Base-by-base conservation (phyloP, 2,888 invertebrate species). In the Notocelia uddmanniana region DNA sequence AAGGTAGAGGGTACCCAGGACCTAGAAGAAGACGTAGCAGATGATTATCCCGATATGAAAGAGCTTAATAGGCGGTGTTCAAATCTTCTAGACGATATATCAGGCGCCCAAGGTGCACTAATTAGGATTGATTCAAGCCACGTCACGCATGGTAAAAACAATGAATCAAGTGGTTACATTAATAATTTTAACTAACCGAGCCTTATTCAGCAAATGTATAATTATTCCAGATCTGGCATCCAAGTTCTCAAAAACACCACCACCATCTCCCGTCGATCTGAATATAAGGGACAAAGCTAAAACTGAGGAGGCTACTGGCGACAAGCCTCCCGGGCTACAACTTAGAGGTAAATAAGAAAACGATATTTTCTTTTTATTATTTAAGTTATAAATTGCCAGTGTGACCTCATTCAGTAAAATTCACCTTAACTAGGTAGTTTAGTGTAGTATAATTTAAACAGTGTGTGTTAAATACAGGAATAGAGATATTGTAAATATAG, bases 231-330 rank as follows among this genome's bases (percentile, higher is more conserved):
- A 95, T 90, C 89, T 95, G 79, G 95, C 94, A 74, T 95, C 96
- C 69, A 95, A 95, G 83, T 94, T 95, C 80, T 95, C 95, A 48
- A 96, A 95, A 85, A 96, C 96, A 73, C 96, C 96, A 75, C 96
- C 96, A 63, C 96, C 96, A 9, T 96, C 96, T 78, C 96, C 96
- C 50, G 96, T 96, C 69, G 96, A 96, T 85, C 94, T 96, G 81
- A 93, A 92, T 74, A 81, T 89, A 74, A 92, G 89, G 81, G 94
- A 94, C 73, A 94, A 92, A 85, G 85, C 91, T 76, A 95, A 94
- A 84, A 76, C 86, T 73, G 89, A 90, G 10, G 88, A 91, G 68
- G 76, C 80, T 76, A 70, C 83, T 81, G 84, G 86, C 75, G 94
- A 92, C 31, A 92, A 90, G 81, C 84, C 83, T 60, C 79, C 85